A percentile compares a stretch with the other conserved stretches of the same genome.
Conservation (phyloP, 2,888 invertebrate genomes). For the Mesorhabditis spiculigera region DNA sequence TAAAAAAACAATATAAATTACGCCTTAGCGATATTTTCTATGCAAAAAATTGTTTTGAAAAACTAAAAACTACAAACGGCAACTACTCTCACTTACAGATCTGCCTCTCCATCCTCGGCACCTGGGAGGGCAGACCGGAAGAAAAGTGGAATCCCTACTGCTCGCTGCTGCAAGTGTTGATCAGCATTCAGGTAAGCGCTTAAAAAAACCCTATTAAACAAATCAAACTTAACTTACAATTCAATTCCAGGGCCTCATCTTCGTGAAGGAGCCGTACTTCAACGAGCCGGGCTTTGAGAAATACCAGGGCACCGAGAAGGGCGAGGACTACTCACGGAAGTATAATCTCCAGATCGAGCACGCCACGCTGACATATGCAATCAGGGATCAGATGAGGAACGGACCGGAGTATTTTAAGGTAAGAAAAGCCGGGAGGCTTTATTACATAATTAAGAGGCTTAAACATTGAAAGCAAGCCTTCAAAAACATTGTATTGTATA, state of each 20-base stretch:
- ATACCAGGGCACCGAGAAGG: slow-evolving; percentile 51
- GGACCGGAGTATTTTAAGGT: slow-evolving; percentile 51
- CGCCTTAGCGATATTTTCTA: no score
- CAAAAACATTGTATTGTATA: not conserved
- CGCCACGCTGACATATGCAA: slow-evolving; percentile 57
- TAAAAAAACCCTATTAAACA: not conserved
- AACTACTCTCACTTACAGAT: slow-evolving; percentile 17
- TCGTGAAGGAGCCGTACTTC: slow-evolving; percentile 67
- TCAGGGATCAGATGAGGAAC: slow-evolving; percentile 48
- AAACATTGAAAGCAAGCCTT: not conserved
- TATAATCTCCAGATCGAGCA: slow-evolving; percentile 58
- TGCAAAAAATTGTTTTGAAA: no score
- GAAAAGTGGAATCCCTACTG: slow-evolving; percentile 58
- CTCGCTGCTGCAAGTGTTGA: slow-evolving; percentile 56
- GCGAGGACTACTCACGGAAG: slow-evolving; percentile 48
- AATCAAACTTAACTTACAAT: not conserved
- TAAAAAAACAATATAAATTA: no score
- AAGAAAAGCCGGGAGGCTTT: not conserved
- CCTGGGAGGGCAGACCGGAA: slow-evolving; percentile 59
- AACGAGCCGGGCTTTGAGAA: slow-evolving; percentile 69
- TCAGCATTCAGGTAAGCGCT: slow-evolving; percentile 54
- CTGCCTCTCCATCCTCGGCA: slow-evolving; percentile 55
- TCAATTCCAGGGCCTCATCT: slow-evolving; percentile 66
- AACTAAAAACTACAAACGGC: no score
- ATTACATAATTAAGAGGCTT: not conserved